Evolutionary conservation across 2,113 vertebrate genomes (phyloP).

Genomic region (Fulica atra): DNA sequence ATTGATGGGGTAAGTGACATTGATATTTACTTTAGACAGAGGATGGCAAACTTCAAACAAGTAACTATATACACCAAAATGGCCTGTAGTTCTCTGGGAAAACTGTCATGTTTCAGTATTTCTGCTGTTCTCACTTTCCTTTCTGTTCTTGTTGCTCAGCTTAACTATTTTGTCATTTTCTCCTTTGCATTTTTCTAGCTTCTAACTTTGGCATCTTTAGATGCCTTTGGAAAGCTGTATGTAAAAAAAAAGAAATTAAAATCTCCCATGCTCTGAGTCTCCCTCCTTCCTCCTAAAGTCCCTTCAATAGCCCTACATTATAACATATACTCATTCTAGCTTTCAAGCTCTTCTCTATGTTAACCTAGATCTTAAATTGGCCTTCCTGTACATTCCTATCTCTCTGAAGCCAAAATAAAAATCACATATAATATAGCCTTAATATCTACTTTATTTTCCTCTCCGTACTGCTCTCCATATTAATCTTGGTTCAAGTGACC

Average conservation of each 20-base stretch:
- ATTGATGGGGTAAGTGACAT: conserved; percentile 56
- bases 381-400: not conserved
- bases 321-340: not conserved
- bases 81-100: not conserved
- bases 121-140: not conserved
- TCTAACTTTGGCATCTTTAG: not conserved
- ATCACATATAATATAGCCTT: not conserved
- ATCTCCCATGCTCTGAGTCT: not conserved
- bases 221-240: not conserved
- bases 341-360: not conserved
- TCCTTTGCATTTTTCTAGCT: not conserved
- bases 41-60: not conserved
- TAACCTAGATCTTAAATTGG: not conserved
- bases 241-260: not conserved
- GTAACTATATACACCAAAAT: not conserved
- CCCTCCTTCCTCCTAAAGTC: not conserved
- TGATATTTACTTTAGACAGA: not conserved
- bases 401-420: not conserved
- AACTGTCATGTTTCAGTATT: not conserved
- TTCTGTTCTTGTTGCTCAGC: not conserved
- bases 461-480: not conserved
- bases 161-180: not conserved
- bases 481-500: not conserved
- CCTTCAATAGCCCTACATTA: not conserved
- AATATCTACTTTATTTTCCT: not conserved